These are phyloP conservation scores for Trichonephila clavata DNA, from an alignment of 1,140 invertebrate genomes.

Conservation along the genomic window DNA sequence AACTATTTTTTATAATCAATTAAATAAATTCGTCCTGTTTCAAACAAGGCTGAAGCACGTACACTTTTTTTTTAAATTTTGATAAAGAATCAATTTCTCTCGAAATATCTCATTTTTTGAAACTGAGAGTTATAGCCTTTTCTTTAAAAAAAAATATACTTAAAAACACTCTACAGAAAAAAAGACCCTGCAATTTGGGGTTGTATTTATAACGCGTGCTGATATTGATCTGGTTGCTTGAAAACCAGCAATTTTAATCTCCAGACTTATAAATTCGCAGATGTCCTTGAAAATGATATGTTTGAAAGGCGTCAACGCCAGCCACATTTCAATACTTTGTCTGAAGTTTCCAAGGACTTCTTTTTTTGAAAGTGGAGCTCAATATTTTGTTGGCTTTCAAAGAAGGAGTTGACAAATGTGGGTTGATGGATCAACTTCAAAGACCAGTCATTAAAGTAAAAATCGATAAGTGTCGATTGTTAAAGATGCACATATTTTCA, in stretches of 20 bases:
- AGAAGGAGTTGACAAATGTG: neutral
- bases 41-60: no score
- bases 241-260: neutral
- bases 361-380: neutral
- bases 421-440: neutral
- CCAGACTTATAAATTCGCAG: neutral
- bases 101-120: no score
- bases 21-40: no score
- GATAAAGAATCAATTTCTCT: no score
- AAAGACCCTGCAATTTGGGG: no score
- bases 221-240: neutral
- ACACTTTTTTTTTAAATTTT: no score
- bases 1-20: no score
- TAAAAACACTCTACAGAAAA: no score
- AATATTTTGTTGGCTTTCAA: slow-evolving; percentile 10
- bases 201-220: neutral
- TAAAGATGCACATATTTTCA: neutral
- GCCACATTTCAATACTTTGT: neutral
- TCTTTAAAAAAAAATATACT: no score
- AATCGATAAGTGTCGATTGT: neutral
- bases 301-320: neutral
- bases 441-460: slow-evolving; percentile 6
- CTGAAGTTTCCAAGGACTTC: neutral
- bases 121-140: no score
- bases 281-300: neutral